Evolutionary conservation across 2,797 vertebrate species (phyloP), one percentile per base, ranked within the genome.

Genomic region (Periophthalmus magnuspinnatus): DNA sequence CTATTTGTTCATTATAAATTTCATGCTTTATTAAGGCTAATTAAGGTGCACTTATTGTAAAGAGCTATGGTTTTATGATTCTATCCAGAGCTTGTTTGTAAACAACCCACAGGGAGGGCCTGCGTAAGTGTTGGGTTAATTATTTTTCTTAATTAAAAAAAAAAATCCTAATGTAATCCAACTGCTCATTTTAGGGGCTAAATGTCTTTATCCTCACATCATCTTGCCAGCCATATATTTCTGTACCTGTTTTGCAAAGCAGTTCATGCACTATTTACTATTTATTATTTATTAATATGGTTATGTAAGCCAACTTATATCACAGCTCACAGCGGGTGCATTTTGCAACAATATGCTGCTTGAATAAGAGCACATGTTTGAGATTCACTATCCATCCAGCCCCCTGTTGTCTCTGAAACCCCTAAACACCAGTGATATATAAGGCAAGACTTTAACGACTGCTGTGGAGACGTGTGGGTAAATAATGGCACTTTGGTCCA

Each of bases 231-330:
- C 54, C 17, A 21, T 60, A 65, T 41, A 48, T 32, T 50, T 65
- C 45, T 65, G 14, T 52, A 9, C 24, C 22, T 32, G 32, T 54
- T 22, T 54, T 52, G 22, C 45, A 6, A 14, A 55, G 45, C 65
- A 36, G 50, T 50, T 55, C 48, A 33, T 36, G 22, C 28, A 17
- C 38, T 32, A n/a, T n/a, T n/a, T n/a, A n/a, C n/a, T n/a, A n/a
- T n/a, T n/a, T n/a, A n/a, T 66, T 21, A 66, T 47, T 54, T 66
- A 66, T 55, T 54, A 66, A 64, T 17, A 14, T 63, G 64, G 64
- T 66, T 66, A 55, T 55, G 8, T 55, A 66, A 66, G 48, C 50
- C 19, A 33, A 45, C 61, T 47, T 63, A 58, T 47, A 64, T 33
- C 64, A 70, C 17, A 68, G 38, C 11, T 21, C 33, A 34, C 41